Evolutionary conservation across 2,113 vertebrate genomes (phyloP), one percentile per base, ranked within the genome.

Genomic region (Paralichthys olivaceus): DNA sequence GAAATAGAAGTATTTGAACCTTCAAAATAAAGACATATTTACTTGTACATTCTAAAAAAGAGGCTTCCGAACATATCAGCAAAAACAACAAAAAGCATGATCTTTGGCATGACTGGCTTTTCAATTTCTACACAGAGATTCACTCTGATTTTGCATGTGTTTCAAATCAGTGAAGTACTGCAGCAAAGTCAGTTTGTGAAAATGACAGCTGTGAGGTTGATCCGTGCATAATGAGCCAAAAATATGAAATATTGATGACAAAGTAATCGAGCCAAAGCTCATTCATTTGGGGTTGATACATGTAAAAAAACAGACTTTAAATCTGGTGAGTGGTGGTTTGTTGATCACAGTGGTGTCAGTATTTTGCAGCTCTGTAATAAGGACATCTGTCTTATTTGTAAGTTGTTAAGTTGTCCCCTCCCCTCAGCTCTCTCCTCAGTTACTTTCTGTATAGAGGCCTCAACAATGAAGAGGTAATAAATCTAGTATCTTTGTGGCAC

Each of bases 351-450:
- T 14, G 0, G 3, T 19, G 29, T 20, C 6, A 40, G 11, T 51
- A 17, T 20, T 55, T 17, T 59, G 22, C 59, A 34, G 17, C 17
- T 58, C 37, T 28, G 40, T 79, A 80, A 84, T 49, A 32, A 59
- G 53, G 59, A 69, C 87, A 92, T 81, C 70, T 87, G 91, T 78
- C 83, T 83, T 66, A 87, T 83, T 88, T 85, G 85, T 29, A 22
- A 45, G 68, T 68, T 81, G 79, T 82, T 61, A 60, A 68, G 25
- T 58, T 11, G 74, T 58, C 75, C 74, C 71, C 69, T 72, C 63
- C 56, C 75, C 37, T 37, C 26, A 88, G 87, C 74, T 68, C 62
- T 72, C 63, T 54, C 80, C 37, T 37, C 26, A 88, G 86, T 75
- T 13, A 56, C 71, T 68, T 69, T 77, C 28, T 57, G 53, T 60